phyloP scores from a whole-genome alignment of 1,140 invertebrate genomes.

The Pseudomyrmex cubaensis region DNA sequence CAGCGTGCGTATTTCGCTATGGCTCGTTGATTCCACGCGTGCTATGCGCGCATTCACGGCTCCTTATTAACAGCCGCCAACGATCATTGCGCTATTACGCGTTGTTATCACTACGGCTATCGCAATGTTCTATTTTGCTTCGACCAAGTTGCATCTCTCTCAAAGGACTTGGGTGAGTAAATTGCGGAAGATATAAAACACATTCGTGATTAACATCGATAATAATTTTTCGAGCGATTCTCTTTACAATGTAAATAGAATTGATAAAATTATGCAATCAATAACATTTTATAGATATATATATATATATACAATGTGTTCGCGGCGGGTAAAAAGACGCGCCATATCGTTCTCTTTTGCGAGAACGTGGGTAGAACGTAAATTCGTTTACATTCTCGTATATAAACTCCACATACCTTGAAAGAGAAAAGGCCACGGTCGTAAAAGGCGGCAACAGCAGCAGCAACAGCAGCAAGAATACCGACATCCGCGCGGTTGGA shows the following conservation, averaged over 20 bases:
- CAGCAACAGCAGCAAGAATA: slow-evolving; percentile 19
- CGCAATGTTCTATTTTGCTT: neutral
- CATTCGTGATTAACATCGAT: too few species aligned
- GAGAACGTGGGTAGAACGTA: neutral
- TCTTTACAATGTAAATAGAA: too few species aligned
- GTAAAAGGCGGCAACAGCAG: slow-evolving; percentile 61
- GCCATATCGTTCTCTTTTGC: neutral
- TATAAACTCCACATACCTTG: slow-evolving; percentile 67
- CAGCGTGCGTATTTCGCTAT: slow-evolving; percentile 77
- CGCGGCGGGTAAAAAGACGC: too few species aligned
- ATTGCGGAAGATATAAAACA: too few species aligned
- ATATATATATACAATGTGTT: too few species aligned
- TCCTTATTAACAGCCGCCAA: slow-evolving; percentile 72
- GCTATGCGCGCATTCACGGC: slow-evolving; percentile 76
- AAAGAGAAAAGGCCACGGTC: slow-evolving; percentile 62
- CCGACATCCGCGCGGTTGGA: slow-evolving; percentile 43
- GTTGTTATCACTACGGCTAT: slow-evolving; percentile 59
- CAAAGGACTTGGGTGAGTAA: too few species aligned
- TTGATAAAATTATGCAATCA: too few species aligned
- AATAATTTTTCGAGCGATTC: too few species aligned
- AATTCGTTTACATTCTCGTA: slow-evolving; percentile 29
- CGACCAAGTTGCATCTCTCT: neutral
- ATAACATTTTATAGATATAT: too few species aligned
- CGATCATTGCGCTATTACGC: slow-evolving; percentile 63
- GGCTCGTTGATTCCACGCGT: slow-evolving; percentile 82